Evolutionary conservation across 37 sponge, comb jelly and placozoan genomes (phyloP), one percentile per base, ranked within the genome.

Genomic region (Aplysina aerophoba): DNA sequence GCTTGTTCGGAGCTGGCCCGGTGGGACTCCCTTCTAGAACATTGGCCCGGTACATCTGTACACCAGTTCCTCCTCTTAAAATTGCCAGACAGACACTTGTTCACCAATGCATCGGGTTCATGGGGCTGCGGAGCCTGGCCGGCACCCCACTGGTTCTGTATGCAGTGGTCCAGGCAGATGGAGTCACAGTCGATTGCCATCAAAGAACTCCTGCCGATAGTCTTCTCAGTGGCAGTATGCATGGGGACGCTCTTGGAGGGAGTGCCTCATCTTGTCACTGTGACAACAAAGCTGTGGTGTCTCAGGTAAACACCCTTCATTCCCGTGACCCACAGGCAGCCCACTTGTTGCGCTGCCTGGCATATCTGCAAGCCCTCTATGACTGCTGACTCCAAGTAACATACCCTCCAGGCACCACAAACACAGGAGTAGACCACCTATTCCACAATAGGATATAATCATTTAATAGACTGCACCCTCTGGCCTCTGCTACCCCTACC

Each of bases 101-200:
- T 30, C 21, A 38, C 83, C 13, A 63, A 81, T 30, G 83, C 63
- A 19, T 64, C 66, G 33, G 83, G 83, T 11, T 60, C 62, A 22
- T 64, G 66, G 66, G 83, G 83, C n/a, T 81, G 83, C 66, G 83
- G 83, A 15, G 83, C 83, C n/a, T 60, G 41, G 28, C 22, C 19
- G 13, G 63, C 28, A 20, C 62, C 22, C 14, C 62, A 21, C 22
- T 81, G 83, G 83, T 15, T 81, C 27, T 63, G 65, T 62, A 15
- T 16, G n/a, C 83, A 66, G 65, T 81, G 83, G 83, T 19, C 25
- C 22, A 20, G 16, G 35, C 11, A 15, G 13, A 20, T 21, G 15
- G 15, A 31, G 14, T 65, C 63, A 17, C n/a, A n/a, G n/a, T n/a
- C n/a, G n/a, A 81, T 63, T 17, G 83, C 66, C 15, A 16, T 38